Base-by-base conservation (phyloP, 1,140 invertebrate species). In the Temnothorax longispinosus region DNA sequence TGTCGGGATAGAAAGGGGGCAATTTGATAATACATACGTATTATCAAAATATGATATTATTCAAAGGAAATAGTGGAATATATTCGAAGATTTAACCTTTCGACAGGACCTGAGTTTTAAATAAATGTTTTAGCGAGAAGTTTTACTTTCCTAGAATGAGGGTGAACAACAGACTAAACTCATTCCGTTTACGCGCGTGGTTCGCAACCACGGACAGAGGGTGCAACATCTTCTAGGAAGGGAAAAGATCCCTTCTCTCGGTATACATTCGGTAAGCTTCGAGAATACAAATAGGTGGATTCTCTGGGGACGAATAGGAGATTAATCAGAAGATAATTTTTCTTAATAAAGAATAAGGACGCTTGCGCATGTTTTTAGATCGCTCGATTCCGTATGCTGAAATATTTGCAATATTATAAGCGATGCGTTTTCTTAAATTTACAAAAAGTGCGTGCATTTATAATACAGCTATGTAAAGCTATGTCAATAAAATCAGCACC, bases 271-370 rank as follows among this genome's bases (percentile, higher is more conserved):
- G 27, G 81, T 87, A 86, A 86, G 65, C 60, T 81, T 78, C 72
- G 15, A 77, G 47, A 69, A 35, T 75, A 60, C 38, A 35, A 62
- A 87, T 74, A 50, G 58, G 32, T 82, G 65, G 64, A 27, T 76
- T 41, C 50, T 38, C 27, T 41, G n/a, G 13, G 38, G 56, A 8
- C 21, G 6, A 18, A 38, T 56, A 65, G 8, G n/a, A 86, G 78
- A 91, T 91, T 89, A 91, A 91, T 86, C 74, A 90, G 71, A 91
- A 89, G 80, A 88, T 91, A 89, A 91, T 89, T 85, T 91, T 89
- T 77, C 52, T 69, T 87, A 87, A 89, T 87, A 86, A 82, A 69
- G 60, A 35, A 2, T 52, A 74, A 64, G 38, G 4, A 6, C 41
- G 7, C 72, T 35, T 82, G 54, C 15, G 27, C 67, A 3, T 69